phyloP scores from a whole-genome alignment of 1,140 invertebrate species.

The Coelopa frigida region DNA sequence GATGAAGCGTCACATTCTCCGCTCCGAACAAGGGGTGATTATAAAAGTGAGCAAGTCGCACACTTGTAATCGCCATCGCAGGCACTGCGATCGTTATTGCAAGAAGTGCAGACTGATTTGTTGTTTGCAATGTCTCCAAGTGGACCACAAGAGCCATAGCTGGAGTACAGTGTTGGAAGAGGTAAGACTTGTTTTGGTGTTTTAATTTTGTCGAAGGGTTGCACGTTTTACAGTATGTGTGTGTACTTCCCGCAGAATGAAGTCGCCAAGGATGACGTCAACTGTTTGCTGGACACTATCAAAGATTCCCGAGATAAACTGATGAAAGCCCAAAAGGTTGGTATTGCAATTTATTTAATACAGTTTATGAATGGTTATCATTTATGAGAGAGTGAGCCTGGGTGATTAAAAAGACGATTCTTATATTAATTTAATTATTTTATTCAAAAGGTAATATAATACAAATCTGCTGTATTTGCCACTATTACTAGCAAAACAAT shows the following conservation, averaged over 20 bases:
- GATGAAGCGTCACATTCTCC: slow-evolving; percentile 20
- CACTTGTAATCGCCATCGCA: slow-evolving; percentile 14
- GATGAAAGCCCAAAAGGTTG: slow-evolving; percentile 16
- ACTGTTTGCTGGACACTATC: slow-evolving; percentile 10
- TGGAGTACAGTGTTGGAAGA: neutral
- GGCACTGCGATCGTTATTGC: slow-evolving; percentile 16
- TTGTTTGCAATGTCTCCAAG: slow-evolving; percentile 8
- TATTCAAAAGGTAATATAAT: no score
- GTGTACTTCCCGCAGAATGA: slow-evolving; percentile 13
- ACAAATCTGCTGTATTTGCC: neutral
- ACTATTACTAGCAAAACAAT: neutral
- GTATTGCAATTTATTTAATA: no score
- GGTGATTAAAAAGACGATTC: no score
- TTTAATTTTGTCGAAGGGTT: neutral
- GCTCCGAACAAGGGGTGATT: slow-evolving; percentile 4
- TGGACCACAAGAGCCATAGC: slow-evolving; percentile 6
- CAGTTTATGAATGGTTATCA: no score
- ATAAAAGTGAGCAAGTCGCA: neutral
- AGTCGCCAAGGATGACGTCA: slow-evolving; percentile 2
- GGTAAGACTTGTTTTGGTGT: slow-evolving; percentile 8
- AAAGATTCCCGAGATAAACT: slow-evolving; percentile 6
- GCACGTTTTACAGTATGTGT: neutral
- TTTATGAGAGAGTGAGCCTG: no score
- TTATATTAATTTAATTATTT: neutral
- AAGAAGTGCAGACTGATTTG: neutral